Evolutionary conservation across 92 coral and sea anemone genomes (phyloP).

Genomic region (Pocillopora meandrina): DNA sequence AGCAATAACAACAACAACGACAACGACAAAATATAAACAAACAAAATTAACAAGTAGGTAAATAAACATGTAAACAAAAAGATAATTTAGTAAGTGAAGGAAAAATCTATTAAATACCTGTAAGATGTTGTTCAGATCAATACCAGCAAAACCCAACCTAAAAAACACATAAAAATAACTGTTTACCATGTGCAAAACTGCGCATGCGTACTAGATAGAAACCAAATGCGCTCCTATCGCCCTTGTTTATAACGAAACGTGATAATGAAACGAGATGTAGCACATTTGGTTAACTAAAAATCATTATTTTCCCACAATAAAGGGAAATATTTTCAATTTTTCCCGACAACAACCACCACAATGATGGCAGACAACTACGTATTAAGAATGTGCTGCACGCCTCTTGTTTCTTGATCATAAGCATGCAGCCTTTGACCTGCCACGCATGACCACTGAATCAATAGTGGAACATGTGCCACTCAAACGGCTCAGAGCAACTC

Average conservation of each 20-base stretch:
- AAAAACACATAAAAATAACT: neutral
- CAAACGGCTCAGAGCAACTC: conserved; percentile 79
- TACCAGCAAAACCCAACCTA: conserved; percentile 88
- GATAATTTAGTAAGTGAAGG: neutral
- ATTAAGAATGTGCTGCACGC: conserved; percentile 17
- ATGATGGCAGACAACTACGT: neutral
- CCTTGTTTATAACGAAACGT: neutral
- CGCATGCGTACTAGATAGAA: conserved; percentile 66
- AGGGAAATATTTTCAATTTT: neutral
- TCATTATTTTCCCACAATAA: neutral
- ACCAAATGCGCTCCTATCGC: neutral
- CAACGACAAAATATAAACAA: neutral
- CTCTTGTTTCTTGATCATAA: neutral
- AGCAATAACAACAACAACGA: too few species aligned
- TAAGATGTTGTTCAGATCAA: conserved; percentile 88
- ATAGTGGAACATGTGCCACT: conserved; percentile 71
- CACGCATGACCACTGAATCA: conserved; percentile 54
- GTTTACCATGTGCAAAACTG: conserved; percentile 3
- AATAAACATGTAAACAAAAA: neutral
- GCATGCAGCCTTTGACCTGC: conserved; percentile 69
- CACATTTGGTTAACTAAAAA: neutral
- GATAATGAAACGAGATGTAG: neutral
- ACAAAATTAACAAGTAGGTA: too few species aligned
- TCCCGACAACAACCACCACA: neutral
- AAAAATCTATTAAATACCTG: conserved; percentile 56